These are phyloP conservation scores for Pandemis heparana DNA, from an alignment of 2,888 invertebrate genomes.

Conservation along the genomic window DNA sequence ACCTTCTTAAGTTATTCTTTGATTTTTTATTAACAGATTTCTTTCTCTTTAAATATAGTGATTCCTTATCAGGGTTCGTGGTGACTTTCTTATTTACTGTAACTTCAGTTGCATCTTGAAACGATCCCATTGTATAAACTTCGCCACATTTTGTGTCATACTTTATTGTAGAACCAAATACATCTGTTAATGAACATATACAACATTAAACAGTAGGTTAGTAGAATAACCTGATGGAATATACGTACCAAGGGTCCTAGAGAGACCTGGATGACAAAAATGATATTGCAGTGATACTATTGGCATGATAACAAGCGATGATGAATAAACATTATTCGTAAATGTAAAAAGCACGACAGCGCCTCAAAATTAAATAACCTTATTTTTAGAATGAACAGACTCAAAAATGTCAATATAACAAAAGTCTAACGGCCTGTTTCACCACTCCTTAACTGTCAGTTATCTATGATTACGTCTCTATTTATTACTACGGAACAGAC, in stretches of 20 bases:
- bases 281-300: constrained; percentile 27
- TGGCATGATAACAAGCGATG: constrained; percentile 24
- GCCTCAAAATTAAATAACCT: background rate
- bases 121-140: constrained; percentile 15
- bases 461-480: too few species aligned
- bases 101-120: constrained; percentile 13
- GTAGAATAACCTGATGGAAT: constrained; percentile 13
- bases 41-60: background rate
- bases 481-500: too few species aligned
- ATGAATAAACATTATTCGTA: background rate
- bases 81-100: background rate
- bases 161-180: constrained; percentile 44
- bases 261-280: constrained; percentile 67
- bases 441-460: too few species aligned
- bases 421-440: too few species aligned
- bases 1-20: background rate
- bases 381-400: too few species aligned
- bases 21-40: background rate
- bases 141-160: constrained; percentile 46
- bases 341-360: background rate
- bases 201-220: constrained; percentile 32
- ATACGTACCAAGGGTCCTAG: constrained; percentile 63
- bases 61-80: background rate
- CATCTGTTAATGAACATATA: constrained; percentile 49
- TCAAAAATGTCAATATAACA: too few species aligned